Evolutionary conservation across 2,797 vertebrate species (phyloP).

Genomic region (Semotilus atromaculatus): DNA sequence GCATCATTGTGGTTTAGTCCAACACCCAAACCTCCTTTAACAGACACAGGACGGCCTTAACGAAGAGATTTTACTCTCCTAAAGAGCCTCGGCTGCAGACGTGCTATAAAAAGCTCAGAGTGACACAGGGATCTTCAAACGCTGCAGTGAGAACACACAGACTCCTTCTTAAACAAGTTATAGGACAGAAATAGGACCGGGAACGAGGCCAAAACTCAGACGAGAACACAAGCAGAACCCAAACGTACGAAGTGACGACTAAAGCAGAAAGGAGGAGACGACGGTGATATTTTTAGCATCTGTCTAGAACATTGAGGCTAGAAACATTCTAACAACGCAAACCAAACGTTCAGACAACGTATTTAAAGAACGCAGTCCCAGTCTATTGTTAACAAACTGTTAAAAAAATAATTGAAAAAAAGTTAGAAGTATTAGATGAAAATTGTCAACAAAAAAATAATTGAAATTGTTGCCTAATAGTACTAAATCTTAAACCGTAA

Average conservation of each 20-base stretch:
- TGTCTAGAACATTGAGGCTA: background rate
- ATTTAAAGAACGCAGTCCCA: background rate
- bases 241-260: background rate
- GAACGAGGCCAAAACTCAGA: slow-evolving; percentile 18
- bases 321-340: background rate
- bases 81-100: slow-evolving; percentile 11
- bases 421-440: background rate
- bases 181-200: slow-evolving; percentile 16
- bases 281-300: background rate
- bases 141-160: background rate
- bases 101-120: slow-evolving; percentile 10
- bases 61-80: background rate
- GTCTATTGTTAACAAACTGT: background rate
- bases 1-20: background rate
- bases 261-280: background rate
- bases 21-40: background rate
- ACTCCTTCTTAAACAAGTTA: background rate
- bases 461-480: background rate
- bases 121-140: slow-evolving; percentile 21
- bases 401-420: background rate
- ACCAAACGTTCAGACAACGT: background rate
- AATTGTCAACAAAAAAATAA: background rate
- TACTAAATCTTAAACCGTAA: background rate
- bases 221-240: background rate
- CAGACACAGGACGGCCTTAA: background rate